Conservation (phyloP, 2,113 vertebrate genomes). For the Macquaria ambigua region DNA sequence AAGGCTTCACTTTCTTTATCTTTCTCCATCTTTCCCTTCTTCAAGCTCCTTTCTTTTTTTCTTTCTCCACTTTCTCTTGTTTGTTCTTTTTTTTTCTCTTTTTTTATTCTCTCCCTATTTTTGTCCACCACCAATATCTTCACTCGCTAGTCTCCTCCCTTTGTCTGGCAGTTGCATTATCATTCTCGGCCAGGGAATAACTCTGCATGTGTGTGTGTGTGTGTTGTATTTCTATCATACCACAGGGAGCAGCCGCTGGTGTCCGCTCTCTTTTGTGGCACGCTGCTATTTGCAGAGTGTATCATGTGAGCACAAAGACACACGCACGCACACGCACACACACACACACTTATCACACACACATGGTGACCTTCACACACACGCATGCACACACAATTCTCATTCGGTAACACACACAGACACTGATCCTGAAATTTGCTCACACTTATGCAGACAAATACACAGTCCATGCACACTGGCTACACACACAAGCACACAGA, state of each 20-base stretch:
- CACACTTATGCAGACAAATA: slow-evolving; percentile 51
- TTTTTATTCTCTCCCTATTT: not conserved
- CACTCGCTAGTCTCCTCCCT: not conserved
- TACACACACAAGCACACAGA: slow-evolving; percentile 1
- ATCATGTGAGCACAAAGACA: slow-evolving; percentile 69
- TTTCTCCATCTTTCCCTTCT: not conserved
- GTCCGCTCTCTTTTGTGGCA: slow-evolving; percentile 64
- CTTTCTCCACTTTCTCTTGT: not conserved
- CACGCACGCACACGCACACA: slow-evolving; percentile 25
- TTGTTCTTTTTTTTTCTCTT: not conserved
- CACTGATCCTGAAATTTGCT: slow-evolving; percentile 40
- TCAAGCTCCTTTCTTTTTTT: not conserved
- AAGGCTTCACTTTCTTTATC: not conserved
- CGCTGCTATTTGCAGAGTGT: slow-evolving; percentile 73
- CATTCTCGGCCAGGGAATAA: slow-evolving; percentile 28
- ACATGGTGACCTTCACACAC: not conserved
- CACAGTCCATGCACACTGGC: not conserved
- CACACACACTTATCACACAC: no score
- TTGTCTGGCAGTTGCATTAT: slow-evolving; percentile 24
- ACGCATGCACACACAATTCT: slow-evolving; percentile 15
- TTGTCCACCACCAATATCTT: not conserved
- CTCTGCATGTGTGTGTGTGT: slow-evolving; percentile 14
- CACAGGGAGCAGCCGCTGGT: slow-evolving; percentile 56
- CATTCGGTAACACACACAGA: not conserved
- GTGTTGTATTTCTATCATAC: slow-evolving; percentile 65